Evolutionary conservation across 92 coral and sea anemone species (phyloP), one percentile per base, ranked within the genome.

Genomic region (Palythoa grandiflora): DNA sequence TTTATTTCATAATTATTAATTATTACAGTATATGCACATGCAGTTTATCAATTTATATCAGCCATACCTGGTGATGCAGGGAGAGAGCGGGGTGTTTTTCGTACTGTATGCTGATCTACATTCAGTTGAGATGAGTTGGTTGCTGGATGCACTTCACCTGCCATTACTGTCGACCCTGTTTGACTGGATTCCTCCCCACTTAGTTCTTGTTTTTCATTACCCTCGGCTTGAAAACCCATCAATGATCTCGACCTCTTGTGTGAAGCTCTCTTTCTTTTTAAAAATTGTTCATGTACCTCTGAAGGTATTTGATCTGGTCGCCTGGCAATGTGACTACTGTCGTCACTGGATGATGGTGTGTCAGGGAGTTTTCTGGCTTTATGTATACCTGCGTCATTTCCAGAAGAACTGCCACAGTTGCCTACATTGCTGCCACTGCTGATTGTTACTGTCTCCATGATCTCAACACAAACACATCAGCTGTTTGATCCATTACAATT

Each of bases 161-260:
- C 91, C 10, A 55, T 84, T 17, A 78, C 77, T 71, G 65, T 88
- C 86, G 80, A 80, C 73, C 71, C 75, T 19, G 78, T 53, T 3
- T 88, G 87, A 6, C 60, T 70, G 2, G 68, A 66, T 36, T 50
- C 85, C 4, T 28, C 16, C 48, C 17, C 83, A 21, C 50, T n/a
- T 38, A 28, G 16, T 38, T 68, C 91, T 54, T 60, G 83, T 54
- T 57, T 68, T n/a, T 84, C 91, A 83, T 81, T 59, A 71, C 89
- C 93, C 13, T 88, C 88, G 15, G 84, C 93, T 51, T 89, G 93
- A 48, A 94, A 75, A 17, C 92, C 94, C 38, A 96, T 85, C 87
- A 97, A 76, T 44, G 98, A 97, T 50, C 92, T 87, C 2, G 97
- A 95, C 65, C 97, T 92, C 89, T 93, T 91, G 71, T 92, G 98